phyloP scores from a whole-genome alignment of 2,888 invertebrate species.

The Hemistola chrysoprasaria region DNA sequence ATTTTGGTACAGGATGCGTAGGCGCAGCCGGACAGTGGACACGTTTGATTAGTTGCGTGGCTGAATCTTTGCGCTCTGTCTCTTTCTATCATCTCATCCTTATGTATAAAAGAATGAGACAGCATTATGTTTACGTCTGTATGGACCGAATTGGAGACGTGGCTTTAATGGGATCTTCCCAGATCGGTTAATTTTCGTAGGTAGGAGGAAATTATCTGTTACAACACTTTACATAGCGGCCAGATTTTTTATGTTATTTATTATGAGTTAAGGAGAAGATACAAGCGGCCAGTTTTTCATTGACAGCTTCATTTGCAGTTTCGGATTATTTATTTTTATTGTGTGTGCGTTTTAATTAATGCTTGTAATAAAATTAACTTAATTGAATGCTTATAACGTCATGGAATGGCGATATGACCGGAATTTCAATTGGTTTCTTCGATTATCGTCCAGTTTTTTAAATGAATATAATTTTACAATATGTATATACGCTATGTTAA shows the following conservation, averaged over 20 bases:
- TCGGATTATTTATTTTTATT: slow-evolving; percentile 17
- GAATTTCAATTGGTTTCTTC: neutral
- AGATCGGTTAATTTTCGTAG: slow-evolving; percentile 71
- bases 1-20: slow-evolving; percentile 61
- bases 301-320: slow-evolving; percentile 31
- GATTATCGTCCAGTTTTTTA: too few species aligned
- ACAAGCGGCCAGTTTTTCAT: slow-evolving; percentile 25
- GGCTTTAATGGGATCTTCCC: slow-evolving; percentile 75
- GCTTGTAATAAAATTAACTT: slow-evolving; percentile 8
- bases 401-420: neutral
- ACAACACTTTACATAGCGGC: slow-evolving; percentile 57
- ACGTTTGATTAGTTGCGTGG: slow-evolving; percentile 74
- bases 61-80: slow-evolving; percentile 60
- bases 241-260: slow-evolving; percentile 63
- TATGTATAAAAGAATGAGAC: slow-evolving; percentile 47
- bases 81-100: slow-evolving; percentile 40
- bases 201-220: slow-evolving; percentile 69
- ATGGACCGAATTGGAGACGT: slow-evolving; percentile 70
- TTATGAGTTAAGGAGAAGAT: slow-evolving; percentile 35
- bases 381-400: slow-evolving; percentile 5
- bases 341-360: slow-evolving; percentile 21
- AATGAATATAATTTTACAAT: too few species aligned
- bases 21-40: slow-evolving; percentile 70
- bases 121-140: slow-evolving; percentile 60
- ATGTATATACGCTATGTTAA: too few species aligned